Conservation (phyloP, 2,888 invertebrate species). For the Sinhomidia bicolor region DNA sequence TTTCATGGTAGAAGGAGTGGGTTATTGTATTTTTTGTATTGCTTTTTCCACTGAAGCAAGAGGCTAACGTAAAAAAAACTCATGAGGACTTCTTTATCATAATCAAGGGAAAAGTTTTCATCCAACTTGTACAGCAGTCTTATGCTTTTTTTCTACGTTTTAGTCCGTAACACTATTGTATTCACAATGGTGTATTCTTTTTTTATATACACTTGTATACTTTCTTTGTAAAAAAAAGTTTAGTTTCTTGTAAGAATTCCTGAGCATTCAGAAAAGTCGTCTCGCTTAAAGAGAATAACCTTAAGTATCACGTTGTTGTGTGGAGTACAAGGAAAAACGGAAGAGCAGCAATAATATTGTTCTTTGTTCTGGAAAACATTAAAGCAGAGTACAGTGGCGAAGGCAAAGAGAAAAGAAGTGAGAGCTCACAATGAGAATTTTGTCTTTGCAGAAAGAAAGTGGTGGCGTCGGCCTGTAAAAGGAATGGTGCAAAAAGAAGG, state of each 20-base stretch:
- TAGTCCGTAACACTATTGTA: neutral
- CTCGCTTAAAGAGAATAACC: neutral
- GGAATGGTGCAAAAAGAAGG: constrained; percentile 10
- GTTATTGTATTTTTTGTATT: no score
- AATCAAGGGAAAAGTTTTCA: constrained; percentile 31
- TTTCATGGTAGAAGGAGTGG: no score
- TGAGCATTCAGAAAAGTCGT: constrained; percentile 12
- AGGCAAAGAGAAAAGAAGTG: neutral
- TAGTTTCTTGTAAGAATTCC: neutral
- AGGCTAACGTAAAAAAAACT: constrained; percentile 13
- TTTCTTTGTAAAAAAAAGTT: constrained; percentile 19
- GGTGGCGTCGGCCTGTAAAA: neutral
- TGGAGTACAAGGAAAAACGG: neutral
- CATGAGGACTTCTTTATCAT: constrained; percentile 34
- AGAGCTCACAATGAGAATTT: constrained; percentile 29
- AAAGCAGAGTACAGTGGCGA: no score
- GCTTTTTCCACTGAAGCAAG: constrained; percentile 6
- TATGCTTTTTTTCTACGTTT: neutral
- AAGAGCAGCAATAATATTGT: constrained; percentile 22
- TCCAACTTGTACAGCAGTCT: constrained; percentile 9
- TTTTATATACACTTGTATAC: neutral
- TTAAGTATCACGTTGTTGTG: neutral
- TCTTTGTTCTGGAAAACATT: neutral
- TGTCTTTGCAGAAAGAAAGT: neutral
- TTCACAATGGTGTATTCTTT: neutral